Conservation (phyloP, 2,113 vertebrate species). For the Myiozetetes cayanensis region DNA sequence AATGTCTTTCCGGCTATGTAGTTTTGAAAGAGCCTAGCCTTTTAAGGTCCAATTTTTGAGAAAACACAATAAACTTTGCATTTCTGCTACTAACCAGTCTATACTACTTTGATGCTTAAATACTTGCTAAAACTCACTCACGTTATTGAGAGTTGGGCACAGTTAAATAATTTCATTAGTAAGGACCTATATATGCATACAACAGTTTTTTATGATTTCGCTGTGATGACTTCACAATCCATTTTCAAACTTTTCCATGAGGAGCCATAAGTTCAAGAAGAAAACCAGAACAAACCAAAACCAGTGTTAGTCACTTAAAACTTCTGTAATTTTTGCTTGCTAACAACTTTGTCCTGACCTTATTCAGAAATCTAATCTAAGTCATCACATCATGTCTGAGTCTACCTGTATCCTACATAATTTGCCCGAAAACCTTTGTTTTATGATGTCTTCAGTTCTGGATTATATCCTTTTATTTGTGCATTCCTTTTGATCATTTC, state of each 20-base stretch:
- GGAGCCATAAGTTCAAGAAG: neutral
- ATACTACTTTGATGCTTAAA: neutral
- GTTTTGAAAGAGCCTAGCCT: neutral
- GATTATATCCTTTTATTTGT: neutral
- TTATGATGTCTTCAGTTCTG: neutral
- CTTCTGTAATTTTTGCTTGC: neutral
- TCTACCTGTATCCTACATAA: neutral
- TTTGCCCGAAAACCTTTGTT: neutral
- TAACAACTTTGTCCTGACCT: neutral
- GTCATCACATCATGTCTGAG: neutral
- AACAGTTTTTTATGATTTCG: neutral
- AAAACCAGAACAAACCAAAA: neutral
- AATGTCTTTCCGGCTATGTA: conserved; percentile 15
- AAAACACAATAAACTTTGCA: neutral
- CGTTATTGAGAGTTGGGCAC: neutral
- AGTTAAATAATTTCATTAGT: neutral
- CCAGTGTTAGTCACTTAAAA: neutral
- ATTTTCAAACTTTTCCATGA: neutral
- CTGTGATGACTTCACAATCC: neutral
- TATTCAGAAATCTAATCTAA: neutral
- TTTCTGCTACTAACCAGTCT: neutral
- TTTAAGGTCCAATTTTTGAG: neutral
- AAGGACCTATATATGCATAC: neutral
- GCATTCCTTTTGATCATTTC: neutral
- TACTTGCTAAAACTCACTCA: neutral